Conservation (phyloP, 2,888 invertebrate genomes). For the Aphidoletes aphidimyza region DNA sequence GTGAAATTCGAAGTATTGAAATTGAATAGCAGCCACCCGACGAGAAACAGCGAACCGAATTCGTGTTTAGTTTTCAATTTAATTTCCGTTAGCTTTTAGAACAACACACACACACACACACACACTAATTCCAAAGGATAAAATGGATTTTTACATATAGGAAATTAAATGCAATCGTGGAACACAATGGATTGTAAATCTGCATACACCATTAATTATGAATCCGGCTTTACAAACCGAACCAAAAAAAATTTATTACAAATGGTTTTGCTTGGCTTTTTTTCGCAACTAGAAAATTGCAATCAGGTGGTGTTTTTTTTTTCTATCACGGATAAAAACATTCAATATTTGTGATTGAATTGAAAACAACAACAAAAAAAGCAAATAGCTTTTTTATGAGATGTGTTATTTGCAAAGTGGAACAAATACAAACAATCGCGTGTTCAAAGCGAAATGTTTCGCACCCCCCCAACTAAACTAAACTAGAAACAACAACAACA, state of each 20-base stretch:
- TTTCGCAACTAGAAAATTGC: too few relatives aligned
- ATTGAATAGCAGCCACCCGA: background rate
- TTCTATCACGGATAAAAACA: background rate
- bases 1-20: background rate
- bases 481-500: background rate
- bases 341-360: background rate
- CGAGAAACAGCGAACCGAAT: too few relatives aligned
- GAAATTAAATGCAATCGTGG: background rate
- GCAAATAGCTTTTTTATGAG: too few relatives aligned
- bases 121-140: background rate
- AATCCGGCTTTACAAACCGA: background rate
- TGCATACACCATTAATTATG: background rate
- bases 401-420: background rate
- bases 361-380: background rate
- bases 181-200: background rate
- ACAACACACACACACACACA: background rate
- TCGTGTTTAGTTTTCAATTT: background rate
- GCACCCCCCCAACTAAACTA: background rate
- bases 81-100: background rate
- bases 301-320: background rate
- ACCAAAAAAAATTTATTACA: too few relatives aligned
- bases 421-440: slow-evolving; percentile 3
- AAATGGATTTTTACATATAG: background rate
- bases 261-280: too few relatives aligned
- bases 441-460: background rate